Evolutionary conservation across 2,888 invertebrate species (phyloP), one percentile per base, ranked within the genome.

Genomic region (Sericinus montela): DNA sequence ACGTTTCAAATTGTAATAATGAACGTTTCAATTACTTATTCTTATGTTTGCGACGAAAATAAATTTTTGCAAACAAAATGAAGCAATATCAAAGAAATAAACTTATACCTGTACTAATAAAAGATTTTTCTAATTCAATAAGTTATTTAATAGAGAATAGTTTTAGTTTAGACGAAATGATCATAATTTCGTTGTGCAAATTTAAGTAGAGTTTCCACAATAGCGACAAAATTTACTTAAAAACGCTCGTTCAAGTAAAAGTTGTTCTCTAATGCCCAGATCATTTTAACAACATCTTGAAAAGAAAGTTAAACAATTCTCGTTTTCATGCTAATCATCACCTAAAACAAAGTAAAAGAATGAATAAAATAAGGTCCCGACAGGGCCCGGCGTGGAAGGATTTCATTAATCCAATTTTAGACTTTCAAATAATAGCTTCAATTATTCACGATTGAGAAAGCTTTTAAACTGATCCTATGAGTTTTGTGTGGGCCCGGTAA

Each of bases 401-500:
- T 78, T 76, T 75, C 70, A 78, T 72, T 77, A 74, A 78, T 74
- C 67, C 69, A 77, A 79, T 75, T 76, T 76, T 51, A 62, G 70
- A 75, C 67, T 77, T 70, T 55, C 66, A 65, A 71, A 76, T 80
- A 80, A 78, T 77, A 77, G 71, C 63, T 75, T 82, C 75, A 81
- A 83, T 82, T 78, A 80, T 81, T 80, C 79, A 80, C 72, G 69
- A 77, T 75, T 67, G 72, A 74, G 74, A 75, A 77, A 75, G 78
- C 76, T 78, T 79, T 79, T 68, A 72, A 69, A 55, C 59, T 55
- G 67, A 71, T 63, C 72, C 71, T 68, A 71, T 69, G 62, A 25
- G 19, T 76, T 49, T 72, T 73, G 70, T 69, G 69, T 69, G 69
- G 60, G 56, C 52, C 67, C 72, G 69, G 71, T 74, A 76, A 79